Base-by-base conservation (phyloP, 2,888 invertebrate genomes). In the Drosophila parthenogenetica region DNA sequence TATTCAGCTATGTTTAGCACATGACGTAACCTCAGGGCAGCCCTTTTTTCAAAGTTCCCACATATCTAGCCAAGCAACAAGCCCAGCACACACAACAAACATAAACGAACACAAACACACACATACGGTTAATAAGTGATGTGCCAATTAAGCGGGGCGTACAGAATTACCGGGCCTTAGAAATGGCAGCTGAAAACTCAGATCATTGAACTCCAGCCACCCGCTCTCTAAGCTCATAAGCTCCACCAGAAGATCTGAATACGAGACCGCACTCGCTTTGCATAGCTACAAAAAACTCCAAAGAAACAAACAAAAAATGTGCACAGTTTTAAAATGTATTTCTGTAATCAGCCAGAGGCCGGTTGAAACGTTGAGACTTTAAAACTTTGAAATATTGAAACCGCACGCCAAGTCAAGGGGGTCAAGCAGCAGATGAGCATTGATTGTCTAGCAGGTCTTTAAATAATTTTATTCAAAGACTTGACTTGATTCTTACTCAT, bases 141-240 rank as follows among this genome's bases (percentile, higher is more conserved):
- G 78, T 63, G 79, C 68, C 68, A 78, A 74, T 74, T 64, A 72
- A 72, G 66, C 57, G 66, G 50, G 63, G 72, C 73, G 60, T 48
- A 59, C 48, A 73, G 62, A 78, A 69, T 76, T 74, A 75, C 59
- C 39, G 25, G 40, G 22, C 60, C 61, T 75, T 65, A 75, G 63
- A 87, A 81, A 68, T 67, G 70, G 69, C 70, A 69, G 50, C 22
- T 37, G 40, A 61, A 49, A 29, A 19, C 40, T 37, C 50, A 40
- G 77, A 88, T 80, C 83, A 86, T 86, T 84, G 83, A 84, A 88
- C 83, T 77, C 78, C 62, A 55, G 59, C 64, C 69, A 51, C 57
- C 61, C 60, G 55, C 61, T 55, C 62, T 40, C 22, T 43, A n/a
- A 53, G 22, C 39, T 48, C 35, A 42, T 42, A 8, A 55, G 48